Base-by-base conservation (phyloP, 35 echinoderm and acorn worm species). In the Lytechinus variegatus region DNA sequence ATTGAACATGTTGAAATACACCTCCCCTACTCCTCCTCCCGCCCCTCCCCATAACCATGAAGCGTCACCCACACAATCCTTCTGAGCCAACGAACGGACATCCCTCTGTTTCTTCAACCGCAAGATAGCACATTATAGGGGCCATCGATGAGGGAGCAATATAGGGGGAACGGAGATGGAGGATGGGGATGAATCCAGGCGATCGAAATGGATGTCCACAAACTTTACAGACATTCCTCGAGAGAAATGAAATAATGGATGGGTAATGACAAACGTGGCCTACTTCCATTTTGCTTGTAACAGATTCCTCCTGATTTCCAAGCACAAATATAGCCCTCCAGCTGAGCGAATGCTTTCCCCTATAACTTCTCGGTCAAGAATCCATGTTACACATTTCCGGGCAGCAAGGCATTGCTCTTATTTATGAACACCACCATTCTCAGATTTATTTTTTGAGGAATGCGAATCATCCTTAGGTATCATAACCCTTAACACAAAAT, bases 231-330 rank as follows among this genome's bases (percentile, higher is more conserved):
- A 79, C 66, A 79, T 79, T 79, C 66, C 66, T 79, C 66, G 8
- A 79, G 66, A 79, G 66, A 79, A 79, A 79, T 79, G 66, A 79
- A 79, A 79, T 79, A 79, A 79, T 79, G 66, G 66, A 79, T 79
- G 66, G 19, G 66, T 79, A 79, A 79, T 79, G 66, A 79, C 66
- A 79, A 79, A 79, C 16, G 16, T 79, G 66, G n/a, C 66, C 66
- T 79, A 79, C 21, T 79, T 79, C 66, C 66, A 58, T 9, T 58
- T 58, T 58, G 1, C 66, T 79, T 19, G 66, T 79, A n/a, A 79
- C 66, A 79, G 66, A 79, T 79, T 79, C 19, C 66, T 16, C 66
- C 66, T 24, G 66, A 79, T 79, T 79, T 79, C 66, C 4, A 79
- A 7, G 66, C 66, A 24, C 66, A n/a, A 24, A 79, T 79, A 24